These are phyloP conservation scores for Drosophila nigrodunni DNA, from an alignment of 1,140 invertebrate species.

Conservation along the genomic window DNA sequence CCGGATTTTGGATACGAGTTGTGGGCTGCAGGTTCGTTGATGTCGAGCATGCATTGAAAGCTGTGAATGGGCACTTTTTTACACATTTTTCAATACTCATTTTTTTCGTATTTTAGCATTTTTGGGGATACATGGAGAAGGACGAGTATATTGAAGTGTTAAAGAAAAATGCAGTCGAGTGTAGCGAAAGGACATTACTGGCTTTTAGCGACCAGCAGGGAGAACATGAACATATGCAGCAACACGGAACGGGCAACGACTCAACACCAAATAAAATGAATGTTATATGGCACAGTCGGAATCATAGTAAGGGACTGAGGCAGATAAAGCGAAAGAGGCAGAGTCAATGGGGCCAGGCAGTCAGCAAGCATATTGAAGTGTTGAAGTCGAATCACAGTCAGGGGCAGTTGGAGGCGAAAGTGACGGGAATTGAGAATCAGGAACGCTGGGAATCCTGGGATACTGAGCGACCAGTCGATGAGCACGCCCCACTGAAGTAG, in stretches of 20 bases:
- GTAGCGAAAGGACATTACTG: slow-evolving; percentile 82
- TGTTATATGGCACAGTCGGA: slow-evolving; percentile 57
- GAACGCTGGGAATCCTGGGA: slow-evolving; percentile 37
- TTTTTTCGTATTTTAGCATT: slow-evolving; percentile 25
- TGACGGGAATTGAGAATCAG: slow-evolving; percentile 27
- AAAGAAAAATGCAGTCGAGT: slow-evolving; percentile 83
- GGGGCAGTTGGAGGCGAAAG: slow-evolving; percentile 7
- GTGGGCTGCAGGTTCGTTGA: slow-evolving; percentile 61
- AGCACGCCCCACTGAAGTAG: slow-evolving; percentile 80
- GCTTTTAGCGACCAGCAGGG: slow-evolving; percentile 72
- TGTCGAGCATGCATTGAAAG: slow-evolving; percentile 38
- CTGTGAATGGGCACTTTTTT: slow-evolving; percentile 62
- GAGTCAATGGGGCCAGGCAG: slow-evolving; percentile 12
- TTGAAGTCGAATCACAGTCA: slow-evolving; percentile 61
- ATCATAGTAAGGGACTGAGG: not conserved
- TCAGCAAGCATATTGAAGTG: slow-evolving; percentile 79
- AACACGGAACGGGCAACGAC: slow-evolving; percentile 7
- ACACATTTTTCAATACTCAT: slow-evolving; percentile 35
- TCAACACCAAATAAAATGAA: slow-evolving; percentile 76
- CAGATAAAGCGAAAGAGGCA: slow-evolving; percentile 34
- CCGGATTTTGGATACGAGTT: slow-evolving; percentile 56
- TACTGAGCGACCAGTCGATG: slow-evolving; percentile 65
- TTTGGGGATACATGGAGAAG: slow-evolving; percentile 30
- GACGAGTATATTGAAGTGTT: slow-evolving; percentile 80
- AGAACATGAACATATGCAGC: slow-evolving; percentile 43